These are phyloP conservation scores for Ophonus ardosiacus DNA, from an alignment of 2,888 invertebrate species.

Conservation along the genomic window DNA sequence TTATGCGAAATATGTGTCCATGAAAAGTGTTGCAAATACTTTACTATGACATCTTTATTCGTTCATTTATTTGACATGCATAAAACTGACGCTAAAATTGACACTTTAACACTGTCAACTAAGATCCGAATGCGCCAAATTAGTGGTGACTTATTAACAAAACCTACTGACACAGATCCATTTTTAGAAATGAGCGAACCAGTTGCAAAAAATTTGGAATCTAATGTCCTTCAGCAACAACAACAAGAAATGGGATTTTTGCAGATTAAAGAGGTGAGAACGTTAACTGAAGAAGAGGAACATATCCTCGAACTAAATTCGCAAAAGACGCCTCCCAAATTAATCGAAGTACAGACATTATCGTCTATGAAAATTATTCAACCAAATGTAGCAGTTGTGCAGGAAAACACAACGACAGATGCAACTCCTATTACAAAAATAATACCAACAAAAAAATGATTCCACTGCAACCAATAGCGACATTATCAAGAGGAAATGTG, in stretches of 20 bases:
- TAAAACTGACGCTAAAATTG: too few relatives aligned
- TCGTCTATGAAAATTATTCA: background rate
- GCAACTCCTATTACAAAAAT: slow-evolving; percentile 3
- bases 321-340: background rate
- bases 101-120: too few relatives aligned
- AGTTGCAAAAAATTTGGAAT: slow-evolving; percentile 37
- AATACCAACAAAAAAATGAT: background rate
- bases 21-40: too few relatives aligned
- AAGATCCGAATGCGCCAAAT: too few relatives aligned
- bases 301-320: slow-evolving; percentile 32
- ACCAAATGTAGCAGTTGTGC: background rate
- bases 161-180: too few relatives aligned
- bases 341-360: background rate
- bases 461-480: background rate
- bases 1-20: too few relatives aligned
- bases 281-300: slow-evolving; percentile 66
- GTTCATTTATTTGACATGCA: too few relatives aligned
- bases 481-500: background rate
- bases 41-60: too few relatives aligned
- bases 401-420: background rate
- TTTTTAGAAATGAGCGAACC: slow-evolving; percentile 64
- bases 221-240: background rate
- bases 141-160: too few relatives aligned
- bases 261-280: slow-evolving; percentile 67
- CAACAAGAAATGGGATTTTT: slow-evolving; percentile 52